Evolutionary conservation across 2,797 vertebrate genomes (phyloP), one percentile per base, ranked within the genome.

Genomic region (Platyrinchus mystaceus): DNA sequence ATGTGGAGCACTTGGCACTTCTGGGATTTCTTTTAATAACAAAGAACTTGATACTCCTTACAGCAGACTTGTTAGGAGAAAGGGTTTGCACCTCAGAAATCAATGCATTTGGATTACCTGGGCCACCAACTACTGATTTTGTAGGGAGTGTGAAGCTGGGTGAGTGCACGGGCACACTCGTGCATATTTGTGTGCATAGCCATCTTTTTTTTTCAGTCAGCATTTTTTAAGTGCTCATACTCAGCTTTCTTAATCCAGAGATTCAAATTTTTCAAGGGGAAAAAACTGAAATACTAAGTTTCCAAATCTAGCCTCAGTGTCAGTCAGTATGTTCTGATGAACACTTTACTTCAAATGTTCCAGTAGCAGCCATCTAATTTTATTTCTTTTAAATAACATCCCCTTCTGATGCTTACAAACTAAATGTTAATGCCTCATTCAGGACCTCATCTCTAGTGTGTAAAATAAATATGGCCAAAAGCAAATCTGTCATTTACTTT

Each of bases 401-500:
- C 49, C 64, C 55, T 91, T 84, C 62, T 53, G 55, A 89, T 7
- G 32, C 49, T 82, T 84, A 81, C 39, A 94, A 80, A 58, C n/a
- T 71, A 89, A 77, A 87, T 36, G 44, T 83, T 94, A 93, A 90
- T 80, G 43, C 63, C 66, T 91, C 73, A 78, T 85, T 78, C 88
- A 90, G 41, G 79, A 83, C 47, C 24, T 56, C 22, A 52, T 80
- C 80, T 92, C 76, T 68, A 81, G 80, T 2, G 21, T 37, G 44
- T 46, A 87, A 94, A 94, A 95, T 84, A 75, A 89, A 56, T 71
- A 85, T 23, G 19, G 30, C 28, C 74, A 91, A 88, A 94, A 91
- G 76, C 43, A 90, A 92, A 91, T 13, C 13, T 66, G 39, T 43
- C 56, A 49, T 90, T 74, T 80, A 50, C 49, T 93, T 97, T 66